These are phyloP conservation scores for Nerophis lumbriciformis DNA, from an alignment of 2,113 vertebrate genomes.

Conservation along the genomic window DNA sequence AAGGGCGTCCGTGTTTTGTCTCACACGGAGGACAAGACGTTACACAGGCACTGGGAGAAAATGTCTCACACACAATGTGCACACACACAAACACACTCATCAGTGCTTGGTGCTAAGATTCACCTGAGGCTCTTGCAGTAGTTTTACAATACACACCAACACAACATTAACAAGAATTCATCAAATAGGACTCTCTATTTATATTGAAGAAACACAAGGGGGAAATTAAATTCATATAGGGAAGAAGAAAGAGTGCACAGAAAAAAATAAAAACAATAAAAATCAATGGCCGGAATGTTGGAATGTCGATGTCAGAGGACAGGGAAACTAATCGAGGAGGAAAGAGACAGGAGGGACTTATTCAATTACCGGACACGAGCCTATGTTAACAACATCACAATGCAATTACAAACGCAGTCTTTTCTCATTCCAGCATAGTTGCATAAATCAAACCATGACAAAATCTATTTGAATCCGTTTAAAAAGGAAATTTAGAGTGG, in stretches of 20 bases:
- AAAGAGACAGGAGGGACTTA: constrained; percentile 59
- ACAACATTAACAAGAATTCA: constrained; percentile 35
- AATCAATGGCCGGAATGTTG: constrained; percentile 50
- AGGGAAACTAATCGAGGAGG: constrained; percentile 52
- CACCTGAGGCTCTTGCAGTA: constrained; percentile 62
- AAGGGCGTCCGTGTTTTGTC: constrained; percentile 25
- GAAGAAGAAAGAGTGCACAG: constrained; percentile 54
- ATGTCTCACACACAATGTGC: constrained; percentile 19
- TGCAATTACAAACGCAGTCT: constrained; percentile 67
- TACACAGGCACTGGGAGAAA: constrained; percentile 41
- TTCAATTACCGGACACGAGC: constrained; percentile 66
- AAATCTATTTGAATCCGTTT: constrained; percentile 68
- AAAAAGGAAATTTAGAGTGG: constrained; percentile 58
- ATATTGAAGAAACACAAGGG: constrained; percentile 41
- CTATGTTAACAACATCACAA: constrained; percentile 64
- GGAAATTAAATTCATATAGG: constrained; percentile 42
- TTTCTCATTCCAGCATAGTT: constrained; percentile 64
- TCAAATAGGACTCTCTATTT: constrained; percentile 45
- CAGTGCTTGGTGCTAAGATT: constrained; percentile 59
- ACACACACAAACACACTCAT: constrained; percentile 27
- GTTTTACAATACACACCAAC: constrained; percentile 40
- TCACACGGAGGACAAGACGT: constrained; percentile 20
- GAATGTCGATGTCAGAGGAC: constrained; percentile 63
- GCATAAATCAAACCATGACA: constrained; percentile 72
- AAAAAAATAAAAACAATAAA: constrained; percentile 43